These are phyloP conservation scores for Mimachlamys varia DNA, from an alignment of 2,888 invertebrate species.

Conservation along the genomic window DNA sequence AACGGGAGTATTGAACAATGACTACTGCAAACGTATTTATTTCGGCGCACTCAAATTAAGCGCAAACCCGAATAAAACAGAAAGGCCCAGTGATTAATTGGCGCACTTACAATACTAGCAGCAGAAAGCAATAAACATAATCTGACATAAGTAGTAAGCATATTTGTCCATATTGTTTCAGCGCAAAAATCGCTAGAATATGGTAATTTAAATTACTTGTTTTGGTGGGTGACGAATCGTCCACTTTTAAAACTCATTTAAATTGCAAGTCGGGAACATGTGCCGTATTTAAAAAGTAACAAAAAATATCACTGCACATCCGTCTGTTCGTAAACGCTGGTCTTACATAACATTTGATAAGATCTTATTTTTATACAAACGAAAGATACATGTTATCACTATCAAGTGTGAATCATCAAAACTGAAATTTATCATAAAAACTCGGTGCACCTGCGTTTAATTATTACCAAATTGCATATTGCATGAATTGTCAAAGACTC, in stretches of 20 bases:
- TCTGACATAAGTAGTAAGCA: too few relatives aligned
- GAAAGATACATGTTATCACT: neutral
- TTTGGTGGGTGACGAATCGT: neutral
- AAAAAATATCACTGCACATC: neutral
- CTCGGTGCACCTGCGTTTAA: neutral
- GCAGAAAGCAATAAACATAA: too few relatives aligned
- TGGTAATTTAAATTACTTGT: neutral
- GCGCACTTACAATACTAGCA: too few relatives aligned
- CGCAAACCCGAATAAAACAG: too few relatives aligned
- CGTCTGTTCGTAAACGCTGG: neutral
- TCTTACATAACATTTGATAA: neutral
- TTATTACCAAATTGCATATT: neutral
- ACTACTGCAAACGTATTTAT: too few relatives aligned
- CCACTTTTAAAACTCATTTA: neutral
- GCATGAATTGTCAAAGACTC: constrained; percentile 8
- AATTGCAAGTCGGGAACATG: too few relatives aligned
- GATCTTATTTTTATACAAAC: neutral
- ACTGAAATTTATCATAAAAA: neutral
- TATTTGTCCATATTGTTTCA: too few relatives aligned
- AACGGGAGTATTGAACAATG: too few relatives aligned
- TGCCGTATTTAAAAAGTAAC: neutral
- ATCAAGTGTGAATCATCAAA: constrained; percentile 10
- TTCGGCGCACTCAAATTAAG: too few relatives aligned
- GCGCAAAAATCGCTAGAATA: too few relatives aligned
- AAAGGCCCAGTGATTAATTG: too few relatives aligned